Evolutionary conservation across 2,113 vertebrate genomes (phyloP).

Genomic region (Tachuris rubrigastra): DNA sequence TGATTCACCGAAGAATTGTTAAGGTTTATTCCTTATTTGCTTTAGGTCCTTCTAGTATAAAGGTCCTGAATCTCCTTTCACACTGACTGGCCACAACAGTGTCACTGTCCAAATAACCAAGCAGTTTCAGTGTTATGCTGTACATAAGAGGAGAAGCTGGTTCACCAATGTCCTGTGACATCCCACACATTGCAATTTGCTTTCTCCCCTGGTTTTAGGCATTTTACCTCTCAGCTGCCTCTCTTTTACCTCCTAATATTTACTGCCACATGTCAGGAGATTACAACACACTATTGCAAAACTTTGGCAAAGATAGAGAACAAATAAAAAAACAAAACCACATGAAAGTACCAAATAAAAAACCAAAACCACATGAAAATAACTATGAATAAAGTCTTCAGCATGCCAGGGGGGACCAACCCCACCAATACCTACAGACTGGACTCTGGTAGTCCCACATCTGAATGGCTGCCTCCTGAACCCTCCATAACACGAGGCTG

Average conservation of each 20-base stretch:
- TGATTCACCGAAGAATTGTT: neutral
- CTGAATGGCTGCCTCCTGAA: neutral
- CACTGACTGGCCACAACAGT: neutral
- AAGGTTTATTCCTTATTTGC: neutral
- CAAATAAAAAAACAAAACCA: neutral
- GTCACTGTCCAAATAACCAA: neutral
- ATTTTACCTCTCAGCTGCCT: neutral
- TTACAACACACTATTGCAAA: neutral
- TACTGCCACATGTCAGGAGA: neutral
- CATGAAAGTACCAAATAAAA: neutral
- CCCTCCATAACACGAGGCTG: accelerated
- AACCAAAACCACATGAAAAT: neutral
- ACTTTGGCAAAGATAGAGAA: neutral
- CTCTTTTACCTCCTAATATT: neutral
- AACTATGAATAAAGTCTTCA: neutral
- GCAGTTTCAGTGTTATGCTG: neutral
- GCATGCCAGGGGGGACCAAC: neutral
- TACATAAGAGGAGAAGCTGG: neutral
- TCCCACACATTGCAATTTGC: neutral
- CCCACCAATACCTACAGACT: neutral
- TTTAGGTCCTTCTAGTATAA: neutral
- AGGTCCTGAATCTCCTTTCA: neutral
- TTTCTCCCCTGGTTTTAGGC: neutral
- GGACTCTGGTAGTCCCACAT: neutral
- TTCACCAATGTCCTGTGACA: neutral